Conservation (phyloP, 2,888 invertebrate genomes). For the Itoplectis maculator region DNA sequence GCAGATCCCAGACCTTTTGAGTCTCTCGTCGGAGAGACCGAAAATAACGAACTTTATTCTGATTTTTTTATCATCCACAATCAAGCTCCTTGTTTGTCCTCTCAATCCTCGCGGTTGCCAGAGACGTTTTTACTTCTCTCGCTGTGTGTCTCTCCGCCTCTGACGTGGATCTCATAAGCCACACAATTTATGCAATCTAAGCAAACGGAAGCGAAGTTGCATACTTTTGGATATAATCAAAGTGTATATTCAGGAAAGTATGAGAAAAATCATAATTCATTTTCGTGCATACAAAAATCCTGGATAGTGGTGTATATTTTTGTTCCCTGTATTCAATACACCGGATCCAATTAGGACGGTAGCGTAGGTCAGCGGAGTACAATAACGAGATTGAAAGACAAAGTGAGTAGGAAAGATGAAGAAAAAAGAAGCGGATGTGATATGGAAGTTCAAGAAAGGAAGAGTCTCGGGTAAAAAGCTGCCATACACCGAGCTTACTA, state of each 20-base stretch:
- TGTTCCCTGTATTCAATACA: neutral
- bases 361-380: constrained; percentile 1
- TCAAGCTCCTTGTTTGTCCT: neutral
- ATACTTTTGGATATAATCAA: neutral
- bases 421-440: constrained; percentile 19
- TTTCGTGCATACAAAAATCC: neutral
- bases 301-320: too few relatives aligned
- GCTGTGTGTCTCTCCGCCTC: neutral
- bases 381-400: constrained; percentile 7
- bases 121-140: neutral
- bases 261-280: neutral
- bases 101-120: neutral
- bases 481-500: constrained; percentile 24
- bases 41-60: neutral
- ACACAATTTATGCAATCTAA: neutral
- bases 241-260: neutral
- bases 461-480: constrained; percentile 21
- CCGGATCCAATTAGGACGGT: neutral
- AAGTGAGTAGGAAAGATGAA: constrained; percentile 10
- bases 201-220: neutral
- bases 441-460: constrained; percentile 3
- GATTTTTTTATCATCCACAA: neutral
- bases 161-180: neutral
- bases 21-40: neutral
- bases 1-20: neutral